phyloP scores from a whole-genome alignment of 2,888 invertebrate species.

The Melolontha melolontha region DNA sequence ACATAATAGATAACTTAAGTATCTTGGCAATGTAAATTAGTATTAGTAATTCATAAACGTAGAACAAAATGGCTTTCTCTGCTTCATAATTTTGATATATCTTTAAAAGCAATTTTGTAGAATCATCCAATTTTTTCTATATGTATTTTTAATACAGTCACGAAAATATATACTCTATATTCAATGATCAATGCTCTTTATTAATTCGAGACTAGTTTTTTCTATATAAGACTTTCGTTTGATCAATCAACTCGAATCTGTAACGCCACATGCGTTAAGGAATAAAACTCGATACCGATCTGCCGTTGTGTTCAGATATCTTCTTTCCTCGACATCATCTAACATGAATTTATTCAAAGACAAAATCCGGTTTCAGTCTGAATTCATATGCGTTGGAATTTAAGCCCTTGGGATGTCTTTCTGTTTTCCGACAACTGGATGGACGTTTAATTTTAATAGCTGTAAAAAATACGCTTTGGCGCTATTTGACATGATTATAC shows the following conservation, averaged over 20 bases:
- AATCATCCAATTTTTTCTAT: no score
- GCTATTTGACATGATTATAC: slow-evolving; percentile 16
- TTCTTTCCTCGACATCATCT: slow-evolving; percentile 33
- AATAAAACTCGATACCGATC: slow-evolving; percentile 37
- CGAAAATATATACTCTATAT: no score
- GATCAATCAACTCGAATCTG: slow-evolving; percentile 19
- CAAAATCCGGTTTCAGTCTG: slow-evolving; percentile 33
- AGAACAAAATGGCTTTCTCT: no score
- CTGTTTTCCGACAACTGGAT: slow-evolving; percentile 27
- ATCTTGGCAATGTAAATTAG: no score
- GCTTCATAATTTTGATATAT: no score
- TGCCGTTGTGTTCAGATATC: slow-evolving; percentile 36
- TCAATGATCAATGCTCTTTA: no score
- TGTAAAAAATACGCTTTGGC: slow-evolving; percentile 31
- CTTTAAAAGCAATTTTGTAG: no score
- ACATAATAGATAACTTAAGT: no score
- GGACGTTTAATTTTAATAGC: slow-evolving; percentile 38
- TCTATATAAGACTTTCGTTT: slow-evolving; percentile 12
- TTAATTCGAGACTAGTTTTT: no score
- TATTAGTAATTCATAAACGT: no score
- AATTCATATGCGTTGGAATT: slow-evolving; percentile 36
- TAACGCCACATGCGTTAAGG: slow-evolving; percentile 24
- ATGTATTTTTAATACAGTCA: no score
- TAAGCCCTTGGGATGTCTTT: slow-evolving; percentile 31
- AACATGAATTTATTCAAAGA: slow-evolving; percentile 38